Percentiles rank a stretch among this genome's conserved stretches.
These are phyloP conservation scores for Anoplius nigerrimus DNA, from an alignment of 2,888 invertebrate genomes.

Conservation along the genomic window DNA sequence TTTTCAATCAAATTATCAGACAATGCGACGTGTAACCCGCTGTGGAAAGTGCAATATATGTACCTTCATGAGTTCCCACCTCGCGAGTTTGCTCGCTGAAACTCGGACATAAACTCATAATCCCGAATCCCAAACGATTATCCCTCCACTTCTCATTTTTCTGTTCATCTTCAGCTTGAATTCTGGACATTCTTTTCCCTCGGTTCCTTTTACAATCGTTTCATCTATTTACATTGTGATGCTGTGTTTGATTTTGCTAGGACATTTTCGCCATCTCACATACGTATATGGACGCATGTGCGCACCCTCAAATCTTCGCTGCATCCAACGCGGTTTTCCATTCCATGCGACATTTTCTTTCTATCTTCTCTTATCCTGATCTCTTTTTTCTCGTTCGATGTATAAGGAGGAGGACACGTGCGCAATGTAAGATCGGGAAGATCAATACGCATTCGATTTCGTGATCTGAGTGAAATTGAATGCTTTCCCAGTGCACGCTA, in stretches of 20 bases:
- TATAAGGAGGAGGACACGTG: background rate
- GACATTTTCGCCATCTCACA: no score
- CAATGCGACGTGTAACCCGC: conserved; percentile 68
- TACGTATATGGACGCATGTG: no score
- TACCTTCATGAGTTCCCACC: conserved; percentile 67
- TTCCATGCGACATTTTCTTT: conserved; percentile 5
- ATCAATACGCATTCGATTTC: background rate
- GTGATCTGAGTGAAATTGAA: background rate
- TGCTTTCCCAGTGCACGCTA: background rate
- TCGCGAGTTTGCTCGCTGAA: conserved; percentile 47
- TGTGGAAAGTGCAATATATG: conserved; percentile 68
- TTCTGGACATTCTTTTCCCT: no score
- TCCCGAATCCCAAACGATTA: conserved; percentile 42
- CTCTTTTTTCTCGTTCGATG: background rate
- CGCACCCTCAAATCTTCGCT: conserved; percentile 18
- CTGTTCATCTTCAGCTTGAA: conserved; percentile 2
- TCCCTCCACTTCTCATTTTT: background rate
- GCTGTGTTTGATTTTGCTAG: no score
- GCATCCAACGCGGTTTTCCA: conserved; percentile 8
- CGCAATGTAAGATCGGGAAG: background rate
- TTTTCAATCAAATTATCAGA: conserved; percentile 72
- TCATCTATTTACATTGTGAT: no score
- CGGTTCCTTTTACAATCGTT: no score
- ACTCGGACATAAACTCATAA: conserved; percentile 60
- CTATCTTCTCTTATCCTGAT: background rate